Evolutionary conservation across 2,797 vertebrate species (phyloP).

Genomic region (Pseudotriccus pelzelni): DNA sequence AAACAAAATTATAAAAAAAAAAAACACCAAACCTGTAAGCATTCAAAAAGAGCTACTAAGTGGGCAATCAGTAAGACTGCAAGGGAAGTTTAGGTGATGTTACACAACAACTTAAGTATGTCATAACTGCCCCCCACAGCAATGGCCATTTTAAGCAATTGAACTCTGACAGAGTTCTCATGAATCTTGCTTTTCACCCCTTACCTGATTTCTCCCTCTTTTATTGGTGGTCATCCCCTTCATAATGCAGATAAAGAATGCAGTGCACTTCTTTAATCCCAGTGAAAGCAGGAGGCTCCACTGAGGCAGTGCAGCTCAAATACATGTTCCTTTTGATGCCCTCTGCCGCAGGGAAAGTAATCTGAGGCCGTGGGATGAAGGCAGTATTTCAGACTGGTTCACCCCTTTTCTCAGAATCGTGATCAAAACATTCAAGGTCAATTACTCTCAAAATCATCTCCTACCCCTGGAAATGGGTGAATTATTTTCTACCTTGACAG

Average conservation of each 20-base stretch:
- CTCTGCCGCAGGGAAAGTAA: background rate
- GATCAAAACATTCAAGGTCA: background rate
- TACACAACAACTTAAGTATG: background rate
- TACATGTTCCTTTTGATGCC: background rate
- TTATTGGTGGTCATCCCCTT: background rate
- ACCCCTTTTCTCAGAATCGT: background rate
- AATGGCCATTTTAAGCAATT: background rate
- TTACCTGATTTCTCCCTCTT: background rate
- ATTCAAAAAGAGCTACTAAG: background rate
- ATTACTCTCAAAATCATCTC: background rate
- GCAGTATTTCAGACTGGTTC: background rate
- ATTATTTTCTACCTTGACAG: background rate
- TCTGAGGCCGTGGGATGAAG: background rate
- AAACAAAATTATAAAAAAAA: background rate
- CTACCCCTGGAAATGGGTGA: background rate
- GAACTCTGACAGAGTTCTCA: background rate
- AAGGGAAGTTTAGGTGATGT: background rate
- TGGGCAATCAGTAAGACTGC: background rate
- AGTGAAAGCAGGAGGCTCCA: background rate
- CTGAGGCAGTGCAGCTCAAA: background rate
- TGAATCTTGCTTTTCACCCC: background rate
- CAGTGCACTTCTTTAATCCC: background rate
- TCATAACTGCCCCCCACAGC: background rate
- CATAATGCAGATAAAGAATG: background rate
- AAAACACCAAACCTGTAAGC: accelerated